Conservation (phyloP, 2,888 invertebrate genomes). For the Philhelius pedissequus region DNA sequence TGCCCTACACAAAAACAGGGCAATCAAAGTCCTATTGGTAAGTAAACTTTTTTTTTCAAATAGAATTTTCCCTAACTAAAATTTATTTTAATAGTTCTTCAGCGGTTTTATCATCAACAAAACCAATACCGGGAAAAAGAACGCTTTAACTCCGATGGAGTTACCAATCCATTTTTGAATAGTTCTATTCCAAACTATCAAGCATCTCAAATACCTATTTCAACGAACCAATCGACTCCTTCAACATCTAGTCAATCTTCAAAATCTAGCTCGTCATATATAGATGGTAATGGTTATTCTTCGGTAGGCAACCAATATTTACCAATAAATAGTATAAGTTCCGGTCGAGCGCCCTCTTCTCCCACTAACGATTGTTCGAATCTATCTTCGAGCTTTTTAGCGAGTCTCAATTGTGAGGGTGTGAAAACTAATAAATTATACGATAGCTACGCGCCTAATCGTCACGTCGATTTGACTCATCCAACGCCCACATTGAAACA, state of each 20-base stretch:
- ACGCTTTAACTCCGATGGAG: conserved; percentile 62
- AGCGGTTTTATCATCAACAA: conserved; percentile 88
- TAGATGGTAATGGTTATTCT: conserved; percentile 57
- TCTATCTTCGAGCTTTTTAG: conserved; percentile 2
- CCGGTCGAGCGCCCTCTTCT: conserved; percentile 61
- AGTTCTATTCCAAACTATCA: conserved; percentile 73
- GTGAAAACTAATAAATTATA: conserved; percentile 38
- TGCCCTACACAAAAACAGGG: conserved; percentile 79
- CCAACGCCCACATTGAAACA: conserved; percentile 55
- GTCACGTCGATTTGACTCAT: background rate
- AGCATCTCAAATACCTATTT: conserved; percentile 70
- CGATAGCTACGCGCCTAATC: conserved; percentile 3
- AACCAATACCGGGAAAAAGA: conserved; percentile 84
- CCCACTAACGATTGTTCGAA: conserved; percentile 48
- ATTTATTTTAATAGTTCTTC: conserved; percentile 80
- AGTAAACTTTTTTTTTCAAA: background rate
- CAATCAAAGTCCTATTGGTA: conserved; percentile 86
- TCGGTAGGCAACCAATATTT: conserved; percentile 52
- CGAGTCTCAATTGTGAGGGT: conserved; percentile 11
- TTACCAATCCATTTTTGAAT: conserved; percentile 77
- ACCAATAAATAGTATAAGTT: conserved; percentile 59
- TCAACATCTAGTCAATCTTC: conserved; percentile 78
- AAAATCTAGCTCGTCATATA: conserved; percentile 51
- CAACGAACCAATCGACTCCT: conserved; percentile 70
- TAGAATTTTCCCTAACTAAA: background rate